Base-by-base conservation (phyloP, 2,888 invertebrate genomes). In the Drosophila testacea region DNA sequence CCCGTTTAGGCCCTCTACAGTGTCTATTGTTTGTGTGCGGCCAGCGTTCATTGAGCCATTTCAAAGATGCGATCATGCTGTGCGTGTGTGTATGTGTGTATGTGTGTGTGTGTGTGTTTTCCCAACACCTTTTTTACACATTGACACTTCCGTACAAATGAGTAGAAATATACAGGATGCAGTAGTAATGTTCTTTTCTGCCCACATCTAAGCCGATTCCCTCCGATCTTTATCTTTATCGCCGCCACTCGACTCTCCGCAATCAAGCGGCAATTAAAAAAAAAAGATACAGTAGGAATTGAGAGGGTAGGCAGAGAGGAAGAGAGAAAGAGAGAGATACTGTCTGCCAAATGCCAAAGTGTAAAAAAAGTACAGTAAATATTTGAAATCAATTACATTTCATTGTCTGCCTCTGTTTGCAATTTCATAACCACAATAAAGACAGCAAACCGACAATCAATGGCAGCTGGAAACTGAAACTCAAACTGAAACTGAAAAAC, bases 351-450 rank as follows among this genome's bases (percentile, higher is more conserved):
- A 77, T 71, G 69, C 79, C 79, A 65, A 68, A 70, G 73, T 61
- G 73, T 66, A 69, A 6, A 61, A 56, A 65, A 63, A 72, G 48
- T 68, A 62, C 55, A 69, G 77, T 78, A 83, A 83, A 83, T 86
- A 83, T 86, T 86, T 86, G 83, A 83, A 86, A 83, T 86, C 83
- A 83, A 86, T 86, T 83, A 83, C 77, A 71, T 76, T 69, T 73
- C 66, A 81, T 82, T 83, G 68, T 47, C 32, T 64, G 57, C 46
- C 46, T 66, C 57, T 61, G 63, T 75, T 83, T 81, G 83, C 81
- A 72, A 83, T 83, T 83, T 83, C 78, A 83, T 81, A 83, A 83
- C 87, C 87, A 83, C 83, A 83, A 86, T 79, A 83, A 79, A 86
- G 56, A 51, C 39, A 44, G 46, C 61, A 47, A 62, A 62, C 60